phyloP scores from a whole-genome alignment of 2,888 invertebrate genomes.

The Spisula solida region DNA sequence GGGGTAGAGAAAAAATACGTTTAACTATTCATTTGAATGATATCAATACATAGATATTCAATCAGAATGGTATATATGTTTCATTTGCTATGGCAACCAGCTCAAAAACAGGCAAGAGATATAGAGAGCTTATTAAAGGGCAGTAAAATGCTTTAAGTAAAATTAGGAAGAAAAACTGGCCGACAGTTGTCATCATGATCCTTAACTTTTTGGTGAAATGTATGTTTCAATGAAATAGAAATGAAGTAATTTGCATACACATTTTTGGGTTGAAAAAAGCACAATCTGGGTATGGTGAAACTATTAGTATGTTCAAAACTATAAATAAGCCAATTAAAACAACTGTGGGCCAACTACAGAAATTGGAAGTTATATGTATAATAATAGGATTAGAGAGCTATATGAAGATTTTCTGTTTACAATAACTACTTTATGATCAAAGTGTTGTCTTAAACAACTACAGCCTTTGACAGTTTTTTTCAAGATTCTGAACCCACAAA shows the following conservation, averaged over 20 bases:
- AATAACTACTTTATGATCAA: neutral
- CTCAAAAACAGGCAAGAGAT: constrained; percentile 22
- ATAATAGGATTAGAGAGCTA: neutral
- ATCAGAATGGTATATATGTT: neutral
- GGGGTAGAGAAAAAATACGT: neutral
- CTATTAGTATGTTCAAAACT: neutral
- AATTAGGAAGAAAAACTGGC: neutral
- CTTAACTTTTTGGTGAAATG: neutral
- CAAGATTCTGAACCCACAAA: neutral
- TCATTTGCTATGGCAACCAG: neutral
- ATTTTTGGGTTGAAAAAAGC: neutral
- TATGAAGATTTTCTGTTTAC: neutral
- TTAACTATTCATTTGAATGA: neutral
- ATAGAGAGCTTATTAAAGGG: neutral
- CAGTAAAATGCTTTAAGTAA: neutral
- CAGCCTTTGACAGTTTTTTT: neutral
- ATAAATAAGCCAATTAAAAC: neutral
- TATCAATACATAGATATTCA: neutral
- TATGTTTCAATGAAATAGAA: neutral
- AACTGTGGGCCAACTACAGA: neutral
- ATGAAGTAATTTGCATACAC: neutral
- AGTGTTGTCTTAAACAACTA: neutral
- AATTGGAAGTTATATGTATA: neutral
- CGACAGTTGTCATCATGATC: neutral
- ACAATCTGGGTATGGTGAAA: neutral